A percentile compares a stretch with the other conserved stretches of the same genome.
Conservation (phyloP, 92 coral and sea anemone species). For the Epizoanthus ramosus region DNA sequence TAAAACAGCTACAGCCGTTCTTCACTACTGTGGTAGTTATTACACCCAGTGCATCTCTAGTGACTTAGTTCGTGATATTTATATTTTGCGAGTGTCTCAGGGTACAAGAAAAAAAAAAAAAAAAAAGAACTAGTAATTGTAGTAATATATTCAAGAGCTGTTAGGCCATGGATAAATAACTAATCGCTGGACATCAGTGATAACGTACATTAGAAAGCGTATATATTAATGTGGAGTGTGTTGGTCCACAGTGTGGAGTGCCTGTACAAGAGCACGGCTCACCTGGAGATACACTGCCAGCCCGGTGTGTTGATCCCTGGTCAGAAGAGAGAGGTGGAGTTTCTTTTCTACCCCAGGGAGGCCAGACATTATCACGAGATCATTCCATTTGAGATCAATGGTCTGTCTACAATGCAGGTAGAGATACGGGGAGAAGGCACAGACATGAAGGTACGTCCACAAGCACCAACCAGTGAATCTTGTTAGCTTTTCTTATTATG, state of each 20-base stretch:
- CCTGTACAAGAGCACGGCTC: constrained; percentile 79
- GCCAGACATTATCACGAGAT: constrained; percentile 80
- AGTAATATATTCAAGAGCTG: too few relatives aligned
- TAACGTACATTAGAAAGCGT: too few relatives aligned
- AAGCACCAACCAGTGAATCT: not conserved
- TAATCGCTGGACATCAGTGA: too few relatives aligned
- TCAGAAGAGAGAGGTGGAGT: constrained; percentile 71
- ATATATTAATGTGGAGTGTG: not conserved
- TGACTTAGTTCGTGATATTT: too few relatives aligned
- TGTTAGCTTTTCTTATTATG: not conserved
- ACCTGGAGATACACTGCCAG: constrained; percentile 79
- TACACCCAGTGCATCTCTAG: too few relatives aligned
- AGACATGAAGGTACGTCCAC: constrained; percentile 85
- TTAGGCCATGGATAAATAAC: too few relatives aligned
- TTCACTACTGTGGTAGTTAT: too few relatives aligned
- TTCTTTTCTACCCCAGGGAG: constrained; percentile 93
- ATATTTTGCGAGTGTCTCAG: too few relatives aligned
- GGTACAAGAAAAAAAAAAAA: too few relatives aligned
- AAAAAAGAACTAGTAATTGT: too few relatives aligned
- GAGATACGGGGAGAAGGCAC: constrained; percentile 93
- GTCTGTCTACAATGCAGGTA: constrained; percentile 92
- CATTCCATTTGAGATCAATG: constrained; percentile 97
- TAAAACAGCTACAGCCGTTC: too few relatives aligned
- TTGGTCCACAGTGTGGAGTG: constrained; percentile 76
- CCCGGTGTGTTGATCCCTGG: constrained; percentile 88